These are phyloP conservation scores for Drosophila murphyi DNA, from an alignment of 1,140 invertebrate genomes.

Conservation along the genomic window DNA sequence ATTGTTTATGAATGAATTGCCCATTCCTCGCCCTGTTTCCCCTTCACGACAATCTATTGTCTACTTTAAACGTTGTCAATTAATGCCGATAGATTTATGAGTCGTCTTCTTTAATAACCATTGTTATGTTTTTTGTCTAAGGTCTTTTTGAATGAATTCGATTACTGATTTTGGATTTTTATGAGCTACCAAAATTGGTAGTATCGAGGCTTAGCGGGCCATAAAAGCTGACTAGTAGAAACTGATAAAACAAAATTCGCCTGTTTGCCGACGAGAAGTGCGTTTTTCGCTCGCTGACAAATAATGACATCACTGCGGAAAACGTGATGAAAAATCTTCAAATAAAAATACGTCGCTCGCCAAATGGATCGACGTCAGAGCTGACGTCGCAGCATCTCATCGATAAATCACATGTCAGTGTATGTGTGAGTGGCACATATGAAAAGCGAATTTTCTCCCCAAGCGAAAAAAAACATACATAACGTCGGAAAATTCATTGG, in stretches of 20 bases:
- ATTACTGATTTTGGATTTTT: constrained; percentile 22
- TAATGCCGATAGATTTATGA: constrained; percentile 19
- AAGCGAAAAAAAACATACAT: constrained; percentile 61
- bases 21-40: no score
- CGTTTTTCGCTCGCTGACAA: constrained; percentile 23
- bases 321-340: constrained; percentile 45
- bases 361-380: constrained; percentile 71
- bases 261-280: constrained; percentile 17
- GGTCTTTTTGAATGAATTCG: constrained; percentile 57
- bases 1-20: constrained; percentile 1
- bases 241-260: constrained; percentile 19
- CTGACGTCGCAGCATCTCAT: constrained; percentile 64
- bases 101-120: constrained; percentile 48
- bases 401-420: constrained; percentile 52
- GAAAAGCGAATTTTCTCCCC: constrained; percentile 80
- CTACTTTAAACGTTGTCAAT: constrained; percentile 11
- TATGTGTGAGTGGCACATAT: constrained; percentile 56
- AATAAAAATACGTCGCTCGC: constrained; percentile 39
- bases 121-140: constrained; percentile 62
- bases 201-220: constrained; percentile 44
- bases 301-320: constrained; percentile 45
- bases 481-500: constrained; percentile 73
- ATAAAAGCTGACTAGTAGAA: constrained; percentile 35
- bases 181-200: constrained; percentile 55
- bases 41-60: background rate